A percentile compares a stretch with the other conserved stretches of the same genome.
Evolutionary conservation across 1,140 invertebrate genomes (phyloP).

Genomic region (Triops cancriformis): DNA sequence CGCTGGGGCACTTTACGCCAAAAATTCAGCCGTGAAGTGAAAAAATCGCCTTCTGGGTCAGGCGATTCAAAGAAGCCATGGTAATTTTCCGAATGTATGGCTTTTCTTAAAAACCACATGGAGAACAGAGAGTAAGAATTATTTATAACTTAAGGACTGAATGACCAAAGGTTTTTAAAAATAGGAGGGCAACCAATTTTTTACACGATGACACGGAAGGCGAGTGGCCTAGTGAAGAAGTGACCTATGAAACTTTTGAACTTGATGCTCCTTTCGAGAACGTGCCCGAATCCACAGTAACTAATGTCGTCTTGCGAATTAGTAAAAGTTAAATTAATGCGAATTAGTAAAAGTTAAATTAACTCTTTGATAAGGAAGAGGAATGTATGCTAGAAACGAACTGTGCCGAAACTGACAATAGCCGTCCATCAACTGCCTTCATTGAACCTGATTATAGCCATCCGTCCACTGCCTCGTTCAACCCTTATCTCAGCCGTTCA

Average conservation of each 20-base stretch:
- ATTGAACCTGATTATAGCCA: not conserved
- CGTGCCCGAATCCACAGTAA: not conserved
- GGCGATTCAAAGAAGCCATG: not conserved
- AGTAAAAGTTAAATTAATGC: too few species aligned
- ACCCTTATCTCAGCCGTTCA: too few species aligned
- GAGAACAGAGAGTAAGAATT: not conserved
- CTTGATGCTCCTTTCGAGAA: not conserved
- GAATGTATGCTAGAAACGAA: not conserved
- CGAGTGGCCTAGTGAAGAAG: not conserved
- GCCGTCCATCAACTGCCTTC: not conserved
- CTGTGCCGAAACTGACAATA: not conserved
- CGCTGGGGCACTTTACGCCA: too few species aligned
- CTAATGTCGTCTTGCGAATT: not conserved
- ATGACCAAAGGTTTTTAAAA: not conserved
- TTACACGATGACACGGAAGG: not conserved
- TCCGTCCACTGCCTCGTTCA: not conserved
- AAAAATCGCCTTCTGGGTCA: not conserved
- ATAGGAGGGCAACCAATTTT: not conserved
- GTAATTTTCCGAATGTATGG: not conserved
- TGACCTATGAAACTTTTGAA: not conserved
- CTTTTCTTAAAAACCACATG: not conserved
- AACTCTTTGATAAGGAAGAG: not conserved
- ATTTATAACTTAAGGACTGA: not conserved
- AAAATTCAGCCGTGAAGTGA: too few species aligned
- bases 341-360: too few species aligned